A percentile compares a stretch with the other conserved stretches of the same genome.
Evolutionary conservation across 2,888 invertebrate genomes (phyloP).

Genomic region (Nomada ruficornis): DNA sequence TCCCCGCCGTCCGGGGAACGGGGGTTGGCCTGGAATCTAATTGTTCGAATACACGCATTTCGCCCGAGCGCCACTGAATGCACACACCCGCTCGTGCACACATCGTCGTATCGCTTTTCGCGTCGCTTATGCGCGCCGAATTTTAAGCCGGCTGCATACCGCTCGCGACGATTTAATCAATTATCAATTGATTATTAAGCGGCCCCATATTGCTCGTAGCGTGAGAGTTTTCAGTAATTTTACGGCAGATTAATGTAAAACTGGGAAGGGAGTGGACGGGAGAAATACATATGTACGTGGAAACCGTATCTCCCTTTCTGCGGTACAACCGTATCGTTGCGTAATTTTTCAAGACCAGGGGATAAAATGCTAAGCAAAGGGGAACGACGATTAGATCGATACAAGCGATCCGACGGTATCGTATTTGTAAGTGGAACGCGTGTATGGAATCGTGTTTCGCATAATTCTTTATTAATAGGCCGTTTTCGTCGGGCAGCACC

Average conservation of each 20-base stretch:
- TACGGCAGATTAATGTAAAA: not conserved
- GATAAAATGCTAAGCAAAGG: not conserved
- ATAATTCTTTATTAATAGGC: constrained; percentile 48
- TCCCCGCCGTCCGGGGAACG: constrained; percentile 36
- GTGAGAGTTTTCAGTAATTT: not conserved
- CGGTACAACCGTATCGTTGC: not conserved
- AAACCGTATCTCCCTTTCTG: not conserved
- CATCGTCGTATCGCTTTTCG: constrained; percentile 41
- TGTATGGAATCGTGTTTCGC: constrained; percentile 41
- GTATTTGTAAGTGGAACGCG: constrained; percentile 41
- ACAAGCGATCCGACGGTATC: constrained; percentile 13
- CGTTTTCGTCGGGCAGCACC: constrained; percentile 31
- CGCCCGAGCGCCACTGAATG: constrained; percentile 62
- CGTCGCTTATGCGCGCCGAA: constrained; percentile 30
- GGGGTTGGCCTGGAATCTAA: constrained; percentile 74
- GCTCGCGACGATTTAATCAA: constrained; percentile 32
- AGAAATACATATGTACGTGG: not conserved
- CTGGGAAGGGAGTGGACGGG: not conserved
- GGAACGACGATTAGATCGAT: constrained; percentile 19
- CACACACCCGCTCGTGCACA: constrained; percentile 13
- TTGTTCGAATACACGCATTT: constrained; percentile 80
- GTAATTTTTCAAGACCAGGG: not conserved
- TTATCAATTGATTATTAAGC: constrained; percentile 51
- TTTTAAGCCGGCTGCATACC: constrained; percentile 46
- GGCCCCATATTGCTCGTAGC: constrained; percentile 16